Conservation (phyloP, 2,113 vertebrate species). For the Thalassoma bifasciatum region DNA sequence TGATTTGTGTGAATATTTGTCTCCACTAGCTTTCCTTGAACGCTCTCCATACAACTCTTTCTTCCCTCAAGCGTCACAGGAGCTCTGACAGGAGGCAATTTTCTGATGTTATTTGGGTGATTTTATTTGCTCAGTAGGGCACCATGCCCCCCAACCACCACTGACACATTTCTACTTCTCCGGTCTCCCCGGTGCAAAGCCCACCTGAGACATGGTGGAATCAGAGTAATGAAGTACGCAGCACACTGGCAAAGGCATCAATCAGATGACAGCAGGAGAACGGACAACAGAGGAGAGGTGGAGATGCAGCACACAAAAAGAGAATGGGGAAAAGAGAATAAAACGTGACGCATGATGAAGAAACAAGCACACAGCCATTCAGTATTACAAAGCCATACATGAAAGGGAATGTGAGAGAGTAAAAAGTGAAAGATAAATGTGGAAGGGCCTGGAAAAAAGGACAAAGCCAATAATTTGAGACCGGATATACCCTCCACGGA, state of each 20-base stretch:
- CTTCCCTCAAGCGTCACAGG: slow-evolving; percentile 28
- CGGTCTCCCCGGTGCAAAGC: slow-evolving; percentile 75
- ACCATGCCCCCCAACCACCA: slow-evolving; percentile 58
- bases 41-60: slow-evolving; percentile 37
- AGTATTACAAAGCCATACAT: slow-evolving; percentile 52
- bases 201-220: slow-evolving; percentile 81
- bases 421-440: slow-evolving; percentile 41
- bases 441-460: slow-evolving; percentile 32
- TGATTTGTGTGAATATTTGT: slow-evolving; percentile 35
- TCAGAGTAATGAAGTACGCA: slow-evolving; percentile 85
- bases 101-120: slow-evolving; percentile 77
- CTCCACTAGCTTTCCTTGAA: slow-evolving; percentile 29
- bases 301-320: slow-evolving; percentile 4
- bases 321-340: slow-evolving; percentile 18
- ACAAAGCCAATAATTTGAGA: slow-evolving; percentile 57
- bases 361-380: slow-evolving; percentile 8
- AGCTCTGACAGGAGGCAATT: slow-evolving; percentile 60
- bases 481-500: slow-evolving; percentile 67
- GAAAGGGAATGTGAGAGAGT: slow-evolving; percentile 35
- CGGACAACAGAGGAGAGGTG: slow-evolving; percentile 56
- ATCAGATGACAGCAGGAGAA: slow-evolving; percentile 67
- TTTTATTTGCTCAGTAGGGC: slow-evolving; percentile 84
- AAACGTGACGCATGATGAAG: slow-evolving; percentile 45
- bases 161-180: slow-evolving; percentile 78
- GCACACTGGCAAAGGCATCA: slow-evolving; percentile 78